A percentile compares a stretch with the other conserved stretches of the same genome.
These are phyloP conservation scores for Crossaster papposus DNA, from an alignment of 53 echinoderm and acorn worm genomes.

Conservation along the genomic window DNA sequence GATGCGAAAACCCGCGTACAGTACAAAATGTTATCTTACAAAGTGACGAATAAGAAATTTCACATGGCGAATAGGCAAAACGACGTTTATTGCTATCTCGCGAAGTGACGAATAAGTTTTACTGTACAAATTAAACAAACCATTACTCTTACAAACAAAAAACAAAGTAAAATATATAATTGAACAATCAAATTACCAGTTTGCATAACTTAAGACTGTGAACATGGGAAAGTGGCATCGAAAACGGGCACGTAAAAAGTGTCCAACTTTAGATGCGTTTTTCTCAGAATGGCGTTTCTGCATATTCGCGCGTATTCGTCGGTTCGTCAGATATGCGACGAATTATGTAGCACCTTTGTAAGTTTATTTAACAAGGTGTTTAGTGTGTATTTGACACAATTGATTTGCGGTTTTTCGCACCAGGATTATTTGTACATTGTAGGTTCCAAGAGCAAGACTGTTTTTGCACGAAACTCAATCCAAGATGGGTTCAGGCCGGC, in stretches of 20 bases:
- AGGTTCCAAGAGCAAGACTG: too few relatives aligned
- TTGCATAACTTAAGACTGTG: neutral
- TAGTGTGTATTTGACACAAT: too few relatives aligned
- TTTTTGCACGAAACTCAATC: too few relatives aligned
- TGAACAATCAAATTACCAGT: neutral
- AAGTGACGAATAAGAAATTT: neutral
- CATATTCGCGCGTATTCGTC: neutral
- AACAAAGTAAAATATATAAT: neutral
- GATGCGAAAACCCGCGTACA: neutral
- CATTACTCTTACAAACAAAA: neutral
- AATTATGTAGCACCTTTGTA: too few relatives aligned
- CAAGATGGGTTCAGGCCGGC: too few relatives aligned
- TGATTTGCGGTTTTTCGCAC: too few relatives aligned
- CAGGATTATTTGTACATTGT: too few relatives aligned
- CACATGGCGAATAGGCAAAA: neutral
- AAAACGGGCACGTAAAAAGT: neutral
- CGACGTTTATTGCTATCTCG: neutral
- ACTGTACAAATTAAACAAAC: neutral
- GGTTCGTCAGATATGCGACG: neutral
- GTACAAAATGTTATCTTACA: neutral
- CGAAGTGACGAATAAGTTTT: neutral
- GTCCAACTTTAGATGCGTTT: neutral
- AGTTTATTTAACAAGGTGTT: too few relatives aligned
- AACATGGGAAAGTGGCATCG: neutral
- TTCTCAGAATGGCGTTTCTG: neutral